A percentile compares a stretch with the other conserved stretches of the same genome.
Evolutionary conservation across 1,140 invertebrate species (phyloP).

Genomic region (Euglossa dilemma): DNA sequence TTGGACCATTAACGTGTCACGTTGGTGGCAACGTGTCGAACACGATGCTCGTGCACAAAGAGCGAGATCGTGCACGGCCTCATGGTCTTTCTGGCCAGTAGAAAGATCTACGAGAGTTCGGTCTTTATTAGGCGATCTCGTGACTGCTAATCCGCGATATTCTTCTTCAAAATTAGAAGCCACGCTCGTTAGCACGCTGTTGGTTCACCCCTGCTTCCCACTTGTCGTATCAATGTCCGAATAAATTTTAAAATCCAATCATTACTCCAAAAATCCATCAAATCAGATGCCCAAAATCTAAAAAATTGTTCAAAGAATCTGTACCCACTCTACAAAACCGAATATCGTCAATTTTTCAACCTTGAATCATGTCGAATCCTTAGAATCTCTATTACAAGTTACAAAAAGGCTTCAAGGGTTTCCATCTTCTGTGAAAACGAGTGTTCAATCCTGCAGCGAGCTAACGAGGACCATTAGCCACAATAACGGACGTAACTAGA

Average conservation of each 20-base stretch:
- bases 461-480: too few relatives aligned
- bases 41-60: not conserved
- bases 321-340: too few relatives aligned
- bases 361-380: too few relatives aligned
- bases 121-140: slow-evolving; percentile 23
- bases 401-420: too few relatives aligned
- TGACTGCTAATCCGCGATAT: not conserved
- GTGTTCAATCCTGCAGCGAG: too few relatives aligned
- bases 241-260: too few relatives aligned
- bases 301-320: too few relatives aligned
- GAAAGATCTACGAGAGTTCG: slow-evolving; percentile 23
- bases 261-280: too few relatives aligned
- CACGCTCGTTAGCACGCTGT: not conserved
- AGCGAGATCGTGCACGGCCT: not conserved
- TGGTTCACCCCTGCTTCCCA: not conserved
- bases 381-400: too few relatives aligned
- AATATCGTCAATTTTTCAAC: too few relatives aligned
- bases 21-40: slow-evolving; percentile 38
- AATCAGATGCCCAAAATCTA: too few relatives aligned
- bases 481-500: not conserved
- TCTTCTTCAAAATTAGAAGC: slow-evolving; percentile 16
- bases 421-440: too few relatives aligned
- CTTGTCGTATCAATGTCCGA: not conserved
- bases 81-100: slow-evolving; percentile 14
- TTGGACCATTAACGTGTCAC: slow-evolving; percentile 36